Conservation (phyloP, 2,888 invertebrate genomes). For the Pterostichus madidus region DNA sequence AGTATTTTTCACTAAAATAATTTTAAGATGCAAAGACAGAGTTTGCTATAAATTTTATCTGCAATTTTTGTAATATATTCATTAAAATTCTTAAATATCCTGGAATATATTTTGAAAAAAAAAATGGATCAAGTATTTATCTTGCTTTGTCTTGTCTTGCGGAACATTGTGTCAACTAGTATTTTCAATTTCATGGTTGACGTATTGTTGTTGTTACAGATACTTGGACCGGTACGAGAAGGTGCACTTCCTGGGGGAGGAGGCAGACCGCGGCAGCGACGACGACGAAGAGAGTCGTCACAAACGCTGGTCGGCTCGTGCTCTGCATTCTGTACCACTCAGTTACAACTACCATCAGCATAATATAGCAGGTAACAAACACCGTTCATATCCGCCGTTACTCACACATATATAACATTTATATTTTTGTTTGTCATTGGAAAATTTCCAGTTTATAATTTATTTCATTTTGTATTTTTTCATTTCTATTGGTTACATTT, state of each 20-base stretch:
- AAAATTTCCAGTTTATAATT: conserved; percentile 30
- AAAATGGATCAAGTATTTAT: too few species aligned
- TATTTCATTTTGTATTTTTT: background rate
- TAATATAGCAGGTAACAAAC: conserved; percentile 82
- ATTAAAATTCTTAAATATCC: too few species aligned
- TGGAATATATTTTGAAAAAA: too few species aligned
- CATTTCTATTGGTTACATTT: background rate
- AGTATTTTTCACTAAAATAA: too few species aligned
- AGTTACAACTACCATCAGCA: conserved; percentile 90
- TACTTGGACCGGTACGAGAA: conserved; percentile 93
- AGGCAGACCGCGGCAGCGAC: conserved; percentile 88
- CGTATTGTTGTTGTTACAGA: conserved; percentile 72
- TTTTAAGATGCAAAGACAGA: too few species aligned
- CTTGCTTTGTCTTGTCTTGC: too few species aligned
- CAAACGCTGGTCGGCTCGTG: conserved; percentile 83
- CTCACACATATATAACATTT: too few species aligned
- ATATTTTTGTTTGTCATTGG: conserved; percentile 40
- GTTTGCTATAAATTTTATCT: too few species aligned
- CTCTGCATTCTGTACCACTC: conserved; percentile 85
- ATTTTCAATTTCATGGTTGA: too few species aligned
- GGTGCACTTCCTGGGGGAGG: conserved; percentile 92
- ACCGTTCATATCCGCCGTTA: background rate
- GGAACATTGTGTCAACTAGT: too few species aligned
- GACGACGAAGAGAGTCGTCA: conserved; percentile 88
- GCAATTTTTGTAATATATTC: too few species aligned